These are phyloP conservation scores for Melinopterus prodromus DNA, from an alignment of 2,888 invertebrate genomes.

Conservation along the genomic window DNA sequence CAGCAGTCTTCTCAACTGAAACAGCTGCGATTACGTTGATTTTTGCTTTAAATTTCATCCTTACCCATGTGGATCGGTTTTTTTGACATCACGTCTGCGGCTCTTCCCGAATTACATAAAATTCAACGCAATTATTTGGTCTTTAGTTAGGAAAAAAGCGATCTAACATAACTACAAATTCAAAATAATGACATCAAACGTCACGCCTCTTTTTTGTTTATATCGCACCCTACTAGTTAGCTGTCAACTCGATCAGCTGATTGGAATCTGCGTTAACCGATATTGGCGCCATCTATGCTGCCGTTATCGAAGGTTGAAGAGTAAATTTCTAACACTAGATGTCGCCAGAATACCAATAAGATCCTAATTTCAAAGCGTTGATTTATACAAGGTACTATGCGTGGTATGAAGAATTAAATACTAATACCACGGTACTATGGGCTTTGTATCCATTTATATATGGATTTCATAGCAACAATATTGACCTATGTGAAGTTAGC, in stretches of 20 bases:
- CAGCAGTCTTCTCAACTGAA: not conserved
- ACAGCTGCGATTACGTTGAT: not conserved
- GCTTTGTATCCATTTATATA: no score
- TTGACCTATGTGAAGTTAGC: no score
- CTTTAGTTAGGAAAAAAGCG: constrained; percentile 30
- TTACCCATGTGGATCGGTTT: constrained; percentile 34
- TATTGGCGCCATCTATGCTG: not conserved
- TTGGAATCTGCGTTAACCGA: not conserved
- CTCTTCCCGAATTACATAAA: constrained; percentile 22
- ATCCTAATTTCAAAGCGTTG: no score
- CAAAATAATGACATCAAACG: constrained; percentile 34
- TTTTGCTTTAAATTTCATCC: constrained; percentile 20
- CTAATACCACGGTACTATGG: no score
- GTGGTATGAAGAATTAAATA: no score
- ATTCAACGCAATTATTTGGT: constrained; percentile 27
- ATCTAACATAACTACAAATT: constrained; percentile 31
- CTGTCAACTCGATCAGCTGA: not conserved
- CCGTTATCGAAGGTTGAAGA: not conserved
- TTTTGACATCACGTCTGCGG: constrained; percentile 32
- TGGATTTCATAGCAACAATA: no score
- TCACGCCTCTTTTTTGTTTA: constrained; percentile 41
- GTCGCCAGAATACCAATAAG: not conserved
- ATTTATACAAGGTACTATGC: no score
- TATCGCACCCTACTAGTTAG: not conserved
- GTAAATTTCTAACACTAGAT: not conserved